Percentiles rank a stretch among this genome's conserved stretches.
Evolutionary conservation across 2,113 vertebrate genomes (phyloP).

Genomic region (Cyanistes caeruleus): DNA sequence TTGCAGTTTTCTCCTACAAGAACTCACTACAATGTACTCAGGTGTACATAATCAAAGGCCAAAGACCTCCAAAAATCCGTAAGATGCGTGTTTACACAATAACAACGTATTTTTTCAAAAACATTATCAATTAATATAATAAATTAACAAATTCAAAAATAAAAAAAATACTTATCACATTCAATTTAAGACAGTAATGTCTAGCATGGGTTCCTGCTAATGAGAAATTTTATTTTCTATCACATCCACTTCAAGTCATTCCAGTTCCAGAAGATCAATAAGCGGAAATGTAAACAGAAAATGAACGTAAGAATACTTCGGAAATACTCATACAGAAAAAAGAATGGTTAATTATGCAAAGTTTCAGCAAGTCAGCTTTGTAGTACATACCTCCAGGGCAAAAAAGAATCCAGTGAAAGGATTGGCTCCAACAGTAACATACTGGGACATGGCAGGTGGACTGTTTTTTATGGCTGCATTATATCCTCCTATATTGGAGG

Average conservation of each 20-base stretch:
- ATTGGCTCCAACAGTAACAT: conserved; percentile 91
- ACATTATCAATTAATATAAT: neutral
- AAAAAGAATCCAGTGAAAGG: conserved; percentile 97
- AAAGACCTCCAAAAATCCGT: neutral
- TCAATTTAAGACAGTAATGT: neutral
- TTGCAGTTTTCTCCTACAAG: neutral
- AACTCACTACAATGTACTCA: neutral
- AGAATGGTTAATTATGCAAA: neutral
- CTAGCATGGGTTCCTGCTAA: too few relatives aligned
- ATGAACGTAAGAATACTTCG: neutral
- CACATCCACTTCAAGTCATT: neutral
- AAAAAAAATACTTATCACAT: neutral
- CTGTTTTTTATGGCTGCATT: conserved; percentile 93
- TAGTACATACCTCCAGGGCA: conserved; percentile 87
- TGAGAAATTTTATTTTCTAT: too few relatives aligned
- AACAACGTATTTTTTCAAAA: neutral
- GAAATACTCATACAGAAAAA: neutral
- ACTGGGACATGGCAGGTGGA: conserved; percentile 96
- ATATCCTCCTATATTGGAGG: conserved; percentile 94
- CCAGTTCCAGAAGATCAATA: neutral
- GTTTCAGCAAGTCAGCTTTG: neutral
- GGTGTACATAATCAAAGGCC: neutral
- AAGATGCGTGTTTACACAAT: neutral
- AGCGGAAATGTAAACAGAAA: neutral
- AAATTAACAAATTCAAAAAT: neutral